phyloP scores from a whole-genome alignment of 1,140 invertebrate species.

The Monomorium pharaonis region DNA sequence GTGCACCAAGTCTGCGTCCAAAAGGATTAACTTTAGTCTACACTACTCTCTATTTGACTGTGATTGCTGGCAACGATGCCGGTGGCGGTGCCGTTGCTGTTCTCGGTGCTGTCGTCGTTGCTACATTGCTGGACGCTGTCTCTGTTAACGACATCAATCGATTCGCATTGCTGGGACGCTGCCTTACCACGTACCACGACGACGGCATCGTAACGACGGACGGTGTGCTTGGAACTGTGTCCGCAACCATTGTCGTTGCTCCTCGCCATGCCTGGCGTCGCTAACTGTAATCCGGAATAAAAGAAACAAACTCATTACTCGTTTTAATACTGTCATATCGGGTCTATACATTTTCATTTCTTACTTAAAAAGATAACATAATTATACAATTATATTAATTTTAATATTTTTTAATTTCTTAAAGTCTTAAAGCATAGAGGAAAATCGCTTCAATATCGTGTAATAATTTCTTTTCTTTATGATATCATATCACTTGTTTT shows the following conservation, averaged over 20 bases:
- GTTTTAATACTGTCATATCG: neutral
- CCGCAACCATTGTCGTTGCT: slow-evolving; percentile 34
- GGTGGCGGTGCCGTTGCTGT: slow-evolving; percentile 37
- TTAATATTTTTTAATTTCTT: neutral
- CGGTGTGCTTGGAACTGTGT: slow-evolving; percentile 49
- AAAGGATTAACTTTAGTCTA: slow-evolving; percentile 62
- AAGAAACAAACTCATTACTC: neutral
- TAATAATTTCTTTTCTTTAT: neutral
- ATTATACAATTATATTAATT: neutral
- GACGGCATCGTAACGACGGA: slow-evolving; percentile 58
- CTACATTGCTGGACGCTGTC: slow-evolving; percentile 55
- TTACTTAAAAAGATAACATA: neutral
- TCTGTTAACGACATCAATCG: slow-evolving; percentile 64
- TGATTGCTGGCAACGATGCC: slow-evolving; percentile 24
- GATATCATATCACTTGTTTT: neutral
- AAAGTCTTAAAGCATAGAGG: neutral
- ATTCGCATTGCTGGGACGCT: slow-evolving; percentile 48
- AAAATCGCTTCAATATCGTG: neutral
- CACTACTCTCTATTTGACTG: slow-evolving; percentile 58
- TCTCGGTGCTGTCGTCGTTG: slow-evolving; percentile 38
- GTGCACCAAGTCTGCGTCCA: slow-evolving; percentile 32
- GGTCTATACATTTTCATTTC: neutral
- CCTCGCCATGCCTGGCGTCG: slow-evolving; percentile 59
- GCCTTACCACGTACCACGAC: slow-evolving; percentile 56
- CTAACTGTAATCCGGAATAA: neutral